Evolutionary conservation across 2,113 vertebrate species (phyloP), one percentile per base, ranked within the genome.

Genomic region (Rhagologus leucostigma): DNA sequence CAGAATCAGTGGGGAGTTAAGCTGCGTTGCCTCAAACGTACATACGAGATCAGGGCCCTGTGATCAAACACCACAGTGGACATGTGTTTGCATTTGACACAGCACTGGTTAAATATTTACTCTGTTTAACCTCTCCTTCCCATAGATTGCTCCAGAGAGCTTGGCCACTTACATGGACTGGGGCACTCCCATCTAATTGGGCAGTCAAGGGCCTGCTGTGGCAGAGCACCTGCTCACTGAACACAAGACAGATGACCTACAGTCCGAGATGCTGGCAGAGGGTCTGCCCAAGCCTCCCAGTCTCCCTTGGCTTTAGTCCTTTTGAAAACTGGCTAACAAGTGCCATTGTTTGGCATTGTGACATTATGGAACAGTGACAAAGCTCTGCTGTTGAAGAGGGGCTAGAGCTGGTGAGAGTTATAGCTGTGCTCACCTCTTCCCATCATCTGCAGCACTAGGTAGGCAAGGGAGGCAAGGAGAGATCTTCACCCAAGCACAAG

Each of bases 41-140:
- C 33, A n/a, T 73, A 67, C 8, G 8, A 80, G 85, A 64, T 92
- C 78, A 75, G 35, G 46, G 11, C 73, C 14, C 20, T 64, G 57
- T 17, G 59, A 91, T 84, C 68, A 92, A 90, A 86, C 35, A 42
- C 65, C 59, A 56, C 46, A 41, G 67, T 8, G 39, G 69, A 74
- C 29, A 7, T 26, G 44, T 95, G 77, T 94, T 96, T 89, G 86
- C 78, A 69, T 82, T 77, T 93, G 91, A 87, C 74, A 69, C 41
- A 33, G 47, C 13, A 37, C 41, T 50, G 18, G 70, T 90, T 95
- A 96, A 96, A 94, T 87, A 96, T 92, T 96, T 67, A 87, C 81
- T 47, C 46, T 53, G 16, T 87, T 75, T 64, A 37, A 60, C 46
- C 68, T 86, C 46, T 90, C 75, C 50, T 93, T 87, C 60, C 42